Evolutionary conservation across 1,140 invertebrate species (phyloP).

Genomic region (Eupeodes corollae): DNA sequence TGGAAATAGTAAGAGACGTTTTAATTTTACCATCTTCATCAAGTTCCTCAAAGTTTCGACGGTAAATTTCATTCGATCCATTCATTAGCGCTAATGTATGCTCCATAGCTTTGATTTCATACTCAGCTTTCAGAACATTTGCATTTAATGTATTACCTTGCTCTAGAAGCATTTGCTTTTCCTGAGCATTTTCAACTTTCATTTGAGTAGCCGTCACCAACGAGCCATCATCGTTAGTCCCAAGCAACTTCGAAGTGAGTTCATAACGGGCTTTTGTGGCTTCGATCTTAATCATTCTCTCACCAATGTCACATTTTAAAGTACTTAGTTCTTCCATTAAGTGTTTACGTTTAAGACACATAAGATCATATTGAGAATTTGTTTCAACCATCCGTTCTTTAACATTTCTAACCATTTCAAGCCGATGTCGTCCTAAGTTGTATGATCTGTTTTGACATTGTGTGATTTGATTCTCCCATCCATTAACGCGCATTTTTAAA

Average conservation of each 20-base stretch:
- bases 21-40: slow-evolving; percentile 31
- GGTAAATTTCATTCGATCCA: slow-evolving; percentile 48
- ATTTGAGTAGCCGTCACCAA: slow-evolving; percentile 45
- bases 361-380: slow-evolving; percentile 42
- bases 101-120: slow-evolving; percentile 57
- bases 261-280: slow-evolving; percentile 42
- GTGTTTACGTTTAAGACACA: slow-evolving; percentile 42
- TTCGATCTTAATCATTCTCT: slow-evolving; percentile 42
- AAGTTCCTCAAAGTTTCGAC: slow-evolving; percentile 39
- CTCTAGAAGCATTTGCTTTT: slow-evolving; percentile 49
- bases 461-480: slow-evolving; percentile 42
- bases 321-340: slow-evolving; percentile 43
- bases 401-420: slow-evolving; percentile 47
- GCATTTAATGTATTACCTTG: slow-evolving; percentile 53
- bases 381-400: slow-evolving; percentile 49
- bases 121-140: slow-evolving; percentile 51
- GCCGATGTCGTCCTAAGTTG: slow-evolving; percentile 45
- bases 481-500: slow-evolving; percentile 43
- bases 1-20: not conserved
- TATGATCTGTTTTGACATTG: slow-evolving; percentile 45
- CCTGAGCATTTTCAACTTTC: slow-evolving; percentile 52
- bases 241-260: slow-evolving; percentile 30
- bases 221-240: slow-evolving; percentile 43
- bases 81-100: slow-evolving; percentile 57
- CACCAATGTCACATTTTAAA: slow-evolving; percentile 40